Evolutionary conservation across 2,113 vertebrate species (phyloP).

Genomic region (Bos indicus): DNA sequence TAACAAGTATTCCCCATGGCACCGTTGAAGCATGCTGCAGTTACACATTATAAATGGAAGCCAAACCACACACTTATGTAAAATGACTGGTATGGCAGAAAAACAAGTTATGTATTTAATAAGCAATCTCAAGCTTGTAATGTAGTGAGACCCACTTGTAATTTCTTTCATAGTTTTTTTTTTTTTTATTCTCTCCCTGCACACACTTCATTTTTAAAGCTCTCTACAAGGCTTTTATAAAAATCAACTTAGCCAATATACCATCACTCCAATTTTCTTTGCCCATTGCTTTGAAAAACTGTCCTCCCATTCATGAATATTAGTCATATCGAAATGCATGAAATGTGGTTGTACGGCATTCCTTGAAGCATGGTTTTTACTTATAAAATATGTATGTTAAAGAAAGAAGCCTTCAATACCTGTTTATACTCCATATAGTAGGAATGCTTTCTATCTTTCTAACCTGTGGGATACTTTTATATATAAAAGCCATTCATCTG

Average conservation of each 20-base stretch:
- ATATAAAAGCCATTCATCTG: conserved; percentile 12
- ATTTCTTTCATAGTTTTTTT: conserved; percentile 48
- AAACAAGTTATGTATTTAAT: conserved; percentile 73
- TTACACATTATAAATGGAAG: conserved; percentile 63
- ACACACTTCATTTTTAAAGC: conserved; percentile 63
- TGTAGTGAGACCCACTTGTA: conserved; percentile 56
- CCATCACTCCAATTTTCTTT: conserved; percentile 61
- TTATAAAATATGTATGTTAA: conserved; percentile 48
- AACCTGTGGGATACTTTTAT: not conserved
- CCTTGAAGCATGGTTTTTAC: conserved; percentile 10
- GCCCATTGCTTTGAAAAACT: conserved; percentile 62
- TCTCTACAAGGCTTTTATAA: conserved; percentile 51
- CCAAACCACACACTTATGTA: conserved; percentile 67
- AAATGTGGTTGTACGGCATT: conserved; percentile 30
- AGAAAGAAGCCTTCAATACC: not conserved
- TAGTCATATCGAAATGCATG: conserved; percentile 44
- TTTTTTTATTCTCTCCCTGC: not conserved
- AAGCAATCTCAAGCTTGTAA: conserved; percentile 69
- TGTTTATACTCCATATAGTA: not conserved
- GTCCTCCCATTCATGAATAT: not conserved
- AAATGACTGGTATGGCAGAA: conserved; percentile 66
- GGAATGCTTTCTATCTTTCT: conserved; percentile 9
- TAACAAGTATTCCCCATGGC: conserved; percentile 54
- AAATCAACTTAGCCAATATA: conserved; percentile 54
- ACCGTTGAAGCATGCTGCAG: conserved; percentile 17